These are phyloP conservation scores for Andrena praecox DNA, from an alignment of 2,888 invertebrate species.

Conservation along the genomic window DNA sequence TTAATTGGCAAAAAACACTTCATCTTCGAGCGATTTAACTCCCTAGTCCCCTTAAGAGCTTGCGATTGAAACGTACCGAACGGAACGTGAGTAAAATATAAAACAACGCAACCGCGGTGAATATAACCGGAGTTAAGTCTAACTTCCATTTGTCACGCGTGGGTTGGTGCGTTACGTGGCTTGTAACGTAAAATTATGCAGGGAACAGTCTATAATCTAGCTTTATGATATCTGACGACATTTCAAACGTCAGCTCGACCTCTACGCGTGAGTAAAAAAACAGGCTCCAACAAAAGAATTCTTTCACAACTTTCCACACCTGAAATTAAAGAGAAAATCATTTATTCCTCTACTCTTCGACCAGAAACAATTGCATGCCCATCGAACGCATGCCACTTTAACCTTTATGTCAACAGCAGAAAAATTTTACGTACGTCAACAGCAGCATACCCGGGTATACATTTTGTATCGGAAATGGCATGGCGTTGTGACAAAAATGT, in stretches of 20 bases:
- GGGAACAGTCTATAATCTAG: background rate
- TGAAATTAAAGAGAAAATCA: background rate
- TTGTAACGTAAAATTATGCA: slow-evolving; percentile 5
- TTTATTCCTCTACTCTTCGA: background rate
- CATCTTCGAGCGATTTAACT: too few species aligned
- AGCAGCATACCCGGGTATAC: too few species aligned
- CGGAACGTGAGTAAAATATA: background rate
- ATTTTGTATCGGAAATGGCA: too few species aligned
- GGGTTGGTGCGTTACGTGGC: slow-evolving; percentile 5
- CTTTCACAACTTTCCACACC: background rate
- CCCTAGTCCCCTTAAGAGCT: too few species aligned
- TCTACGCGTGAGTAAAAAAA: background rate
- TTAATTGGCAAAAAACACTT: too few species aligned
- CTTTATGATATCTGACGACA: slow-evolving; percentile 7
- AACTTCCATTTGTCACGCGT: slow-evolving; percentile 10
- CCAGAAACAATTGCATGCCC: too few species aligned
- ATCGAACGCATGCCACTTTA: background rate
- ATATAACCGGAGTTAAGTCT: background rate
- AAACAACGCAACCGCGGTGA: background rate
- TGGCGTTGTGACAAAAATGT: too few species aligned
- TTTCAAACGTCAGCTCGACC: background rate
- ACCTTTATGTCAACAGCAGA: too few species aligned
- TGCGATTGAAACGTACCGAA: background rate
- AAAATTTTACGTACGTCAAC: too few species aligned
- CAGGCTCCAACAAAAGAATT: background rate